Base-by-base conservation (phyloP, 2,113 vertebrate species). In the Oxygymnocypris stewartii region DNA sequence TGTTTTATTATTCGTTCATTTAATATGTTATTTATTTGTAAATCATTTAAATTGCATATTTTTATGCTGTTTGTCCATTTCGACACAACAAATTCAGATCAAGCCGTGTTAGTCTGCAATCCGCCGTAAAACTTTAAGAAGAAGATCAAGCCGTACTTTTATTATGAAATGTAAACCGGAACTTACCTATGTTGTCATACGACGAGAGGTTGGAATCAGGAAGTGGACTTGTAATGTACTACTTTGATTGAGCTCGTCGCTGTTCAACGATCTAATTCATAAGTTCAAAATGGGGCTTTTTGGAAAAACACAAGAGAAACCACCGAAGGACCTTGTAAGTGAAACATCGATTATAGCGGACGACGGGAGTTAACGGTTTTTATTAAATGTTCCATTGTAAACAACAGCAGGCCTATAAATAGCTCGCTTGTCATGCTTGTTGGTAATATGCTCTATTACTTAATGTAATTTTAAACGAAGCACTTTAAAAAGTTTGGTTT, bases 291-390 rank as follows among this genome's bases (percentile, higher is more conserved):
- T 99, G 98, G 97, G 98, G 0, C 94, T 99, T 75, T 99, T 99
- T 91, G 97, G 98, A 98, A 96, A 92, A 96, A n/a, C 96, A 78
- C 92, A n/a, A 95, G 97, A 99, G 86, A 98, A 94, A 93, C 96
- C 97, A 57, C 97, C 98, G 18, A 97, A 98, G 90, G 98, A 98
- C 23, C 80, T 98, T 94, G 98, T 99, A 92, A 96, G 94, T 82
- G 10, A 40, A 65, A 9, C 25, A 61, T 28, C 23, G 37, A 13
- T 7, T 67, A 0, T 28, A 9, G 18, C 69, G 59, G 63, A 6
- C 14, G n/a, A 82, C 42, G 42, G 16, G 8, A 51, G 2, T 80
- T 31, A 35, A 51, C 42, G 44, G 25, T 8, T 51, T 82, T 8
- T 42, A 18, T 4, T 14, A 35, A 74, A 75, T 74, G 49, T 74